Conservation (phyloP, 1,140 invertebrate genomes). For the Gonatopus flavifemur region DNA sequence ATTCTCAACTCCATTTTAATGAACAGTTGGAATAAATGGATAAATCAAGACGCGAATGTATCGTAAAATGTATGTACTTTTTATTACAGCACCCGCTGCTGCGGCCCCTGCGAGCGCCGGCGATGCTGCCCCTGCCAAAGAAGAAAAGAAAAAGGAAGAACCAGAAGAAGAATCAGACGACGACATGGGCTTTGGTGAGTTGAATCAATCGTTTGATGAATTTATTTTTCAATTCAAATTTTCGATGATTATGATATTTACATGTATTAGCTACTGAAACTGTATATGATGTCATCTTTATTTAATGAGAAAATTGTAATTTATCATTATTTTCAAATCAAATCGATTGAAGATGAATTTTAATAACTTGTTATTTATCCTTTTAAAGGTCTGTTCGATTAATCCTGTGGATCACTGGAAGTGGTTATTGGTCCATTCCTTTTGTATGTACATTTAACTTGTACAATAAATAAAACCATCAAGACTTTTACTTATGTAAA, state of each 20-base stretch:
- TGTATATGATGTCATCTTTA: slow-evolving; percentile 47
- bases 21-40: too few relatives aligned
- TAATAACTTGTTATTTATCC: slow-evolving; percentile 37
- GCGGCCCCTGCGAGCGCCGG: slow-evolving; percentile 68
- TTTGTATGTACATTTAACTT: slow-evolving; percentile 48
- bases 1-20: too few relatives aligned
- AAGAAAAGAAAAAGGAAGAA: slow-evolving; percentile 86
- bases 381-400: slow-evolving; percentile 75
- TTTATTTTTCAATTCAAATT: slow-evolving; percentile 15
- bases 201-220: slow-evolving; percentile 22
- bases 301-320: slow-evolving; percentile 44
- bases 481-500: slow-evolving; percentile 3
- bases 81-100: slow-evolving; percentile 60
- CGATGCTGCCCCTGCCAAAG: slow-evolving; percentile 66
- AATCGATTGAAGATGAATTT: slow-evolving; percentile 5
- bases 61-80: slow-evolving; percentile 6
- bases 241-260: slow-evolving; percentile 51
- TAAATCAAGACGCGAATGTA: too few relatives aligned
- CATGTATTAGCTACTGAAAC: slow-evolving; percentile 64
- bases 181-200: slow-evolving; percentile 92
- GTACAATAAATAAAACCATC: slow-evolving; percentile 44
- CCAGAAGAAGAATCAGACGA: slow-evolving; percentile 84
- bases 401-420: slow-evolving; percentile 49
- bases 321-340: neutral
- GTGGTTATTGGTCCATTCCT: slow-evolving; percentile 29